phyloP scores from a whole-genome alignment of 1,140 invertebrate genomes.

The Micrasema minimum region DNA sequence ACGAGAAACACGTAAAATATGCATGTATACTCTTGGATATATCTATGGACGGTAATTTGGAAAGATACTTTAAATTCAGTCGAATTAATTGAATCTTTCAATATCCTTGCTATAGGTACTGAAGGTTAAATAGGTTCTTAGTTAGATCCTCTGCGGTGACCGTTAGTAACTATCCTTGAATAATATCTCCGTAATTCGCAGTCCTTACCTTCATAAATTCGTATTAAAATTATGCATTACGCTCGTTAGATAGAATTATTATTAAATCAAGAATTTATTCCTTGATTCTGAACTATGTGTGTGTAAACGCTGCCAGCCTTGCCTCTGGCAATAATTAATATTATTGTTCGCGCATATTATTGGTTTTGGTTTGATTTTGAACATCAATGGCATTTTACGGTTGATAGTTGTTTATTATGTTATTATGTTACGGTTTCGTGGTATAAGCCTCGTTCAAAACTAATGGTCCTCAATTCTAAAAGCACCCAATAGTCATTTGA shows the following conservation, averaged over 20 bases:
- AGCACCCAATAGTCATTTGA: no score
- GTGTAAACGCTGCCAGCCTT: not conserved
- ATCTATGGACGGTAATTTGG: conserved; percentile 1
- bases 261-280: conserved; percentile 37
- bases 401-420: no score
- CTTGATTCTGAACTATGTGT: conserved; percentile 1
- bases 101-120: conserved; percentile 7
- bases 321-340: conserved; percentile 30
- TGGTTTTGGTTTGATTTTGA: conserved; percentile 18
- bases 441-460: no score
- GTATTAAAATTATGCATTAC: conserved; percentile 50
- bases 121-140: not conserved
- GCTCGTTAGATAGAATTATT: conserved; percentile 17
- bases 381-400: no score
- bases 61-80: conserved; percentile 15
- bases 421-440: no score
- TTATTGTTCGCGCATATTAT: conserved; percentile 48
- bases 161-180: conserved; percentile 26
- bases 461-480: no score
- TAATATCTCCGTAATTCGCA: conserved; percentile 30
- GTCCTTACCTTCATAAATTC: conserved; percentile 42
- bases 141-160: conserved; percentile 27
- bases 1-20: conserved; percentile 3
- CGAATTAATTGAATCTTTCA: conserved; percentile 21
- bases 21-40: not conserved